Evolutionary conservation across 2,113 vertebrate species (phyloP).

Genomic region (Sorex araneus): DNA sequence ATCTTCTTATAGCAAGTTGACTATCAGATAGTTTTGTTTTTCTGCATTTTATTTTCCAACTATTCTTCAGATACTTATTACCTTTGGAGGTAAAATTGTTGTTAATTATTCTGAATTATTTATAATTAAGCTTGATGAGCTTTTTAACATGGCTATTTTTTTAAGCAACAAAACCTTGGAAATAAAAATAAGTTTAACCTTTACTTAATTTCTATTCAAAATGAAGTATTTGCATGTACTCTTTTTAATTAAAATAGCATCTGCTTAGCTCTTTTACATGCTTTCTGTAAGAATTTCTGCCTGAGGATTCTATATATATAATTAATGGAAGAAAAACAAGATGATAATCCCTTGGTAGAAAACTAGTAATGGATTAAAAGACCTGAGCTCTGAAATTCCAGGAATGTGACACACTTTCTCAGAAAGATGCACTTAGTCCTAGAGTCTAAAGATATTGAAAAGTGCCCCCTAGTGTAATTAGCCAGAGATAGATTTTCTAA

Average conservation of each 20-base stretch:
- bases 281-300: constrained; percentile 85
- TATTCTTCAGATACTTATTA: constrained; percentile 59
- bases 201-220: constrained; percentile 66
- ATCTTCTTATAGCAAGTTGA: constrained; percentile 52
- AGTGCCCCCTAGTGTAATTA: constrained; percentile 73
- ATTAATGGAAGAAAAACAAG: constrained; percentile 89
- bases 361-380: constrained; percentile 85
- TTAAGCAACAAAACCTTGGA: constrained; percentile 70
- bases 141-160: constrained; percentile 80
- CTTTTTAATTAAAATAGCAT: constrained; percentile 83
- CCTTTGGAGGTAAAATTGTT: constrained; percentile 49
- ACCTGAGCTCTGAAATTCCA: constrained; percentile 78
- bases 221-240: constrained; percentile 55
- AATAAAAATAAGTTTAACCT: constrained; percentile 74
- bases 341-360: constrained; percentile 81
- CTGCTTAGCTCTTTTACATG: constrained; percentile 83
- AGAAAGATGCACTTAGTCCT: constrained; percentile 72
- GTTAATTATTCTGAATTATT: constrained; percentile 49
- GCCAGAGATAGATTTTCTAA: constrained; percentile 40
- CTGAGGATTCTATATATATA: constrained; percentile 85
- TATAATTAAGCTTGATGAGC: constrained; percentile 65
- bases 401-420: constrained; percentile 80
- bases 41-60: not conserved
- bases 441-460: constrained; percentile 64
- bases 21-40: constrained; percentile 38